Evolutionary conservation across 2,797 vertebrate genomes (phyloP), one percentile per base, ranked within the genome.

Genomic region (Macroramphosus scolopax): DNA sequence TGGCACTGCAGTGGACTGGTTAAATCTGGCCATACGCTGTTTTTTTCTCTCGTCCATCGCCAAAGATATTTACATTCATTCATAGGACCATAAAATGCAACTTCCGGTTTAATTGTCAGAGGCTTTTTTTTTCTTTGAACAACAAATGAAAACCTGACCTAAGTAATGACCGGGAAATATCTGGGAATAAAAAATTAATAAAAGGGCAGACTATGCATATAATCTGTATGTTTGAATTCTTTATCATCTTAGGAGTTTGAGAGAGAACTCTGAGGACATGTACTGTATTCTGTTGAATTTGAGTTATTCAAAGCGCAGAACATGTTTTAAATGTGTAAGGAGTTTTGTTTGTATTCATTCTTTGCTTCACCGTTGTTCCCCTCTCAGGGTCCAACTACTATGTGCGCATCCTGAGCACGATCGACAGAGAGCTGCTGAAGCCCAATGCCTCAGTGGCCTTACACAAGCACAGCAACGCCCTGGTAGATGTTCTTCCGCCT

Each of bases 381-480:
- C 22, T 25, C 29, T 35, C 54, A 97, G 95, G 95, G 0, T 97
- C 95, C 33, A 97, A 97, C 80, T 98, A 96, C 75, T 98, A 97
- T 0, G 95, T 98, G 54, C 89, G 95, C 28, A 98, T 98, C 78
- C 71, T 98, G 72, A 98, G 95, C 89, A 98, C 95, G 76, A 98
- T 98, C 0, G 95, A 97, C 75, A 81, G 94, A 52, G 95, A 97
- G 85, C 91, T 97, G 68, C 90, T 98, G 70, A 98, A 98, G 79
- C 95, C 95, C 61, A 97, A 96, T 0, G 95, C 95, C 22, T 97
- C 95, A 0, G 95, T 98, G 76, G 95, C 95, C 1, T 84, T 98
- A 20, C 95, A 98, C 82, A 98, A 98, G 57, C 95, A 98, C 90
- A 96, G 95, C 87, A 98, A 98, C 0, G 95, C 95, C 0, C 83